Evolutionary conservation across 2,797 vertebrate species (phyloP).

Genomic region (Tinamus major): DNA sequence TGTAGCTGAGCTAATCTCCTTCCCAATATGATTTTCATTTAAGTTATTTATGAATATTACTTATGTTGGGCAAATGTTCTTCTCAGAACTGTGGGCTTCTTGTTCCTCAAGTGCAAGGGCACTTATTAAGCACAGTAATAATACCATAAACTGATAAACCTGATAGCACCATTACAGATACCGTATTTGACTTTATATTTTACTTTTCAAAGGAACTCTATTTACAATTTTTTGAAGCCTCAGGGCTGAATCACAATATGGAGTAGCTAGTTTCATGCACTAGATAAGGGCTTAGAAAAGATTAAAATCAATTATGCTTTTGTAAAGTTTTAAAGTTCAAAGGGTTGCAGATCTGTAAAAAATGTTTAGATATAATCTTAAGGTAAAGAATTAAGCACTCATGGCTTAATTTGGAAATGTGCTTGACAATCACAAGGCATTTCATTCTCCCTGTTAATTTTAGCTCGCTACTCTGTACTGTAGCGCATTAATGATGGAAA

Average conservation of each 20-base stretch:
- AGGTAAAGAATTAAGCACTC: conserved; percentile 28
- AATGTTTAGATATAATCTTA: conserved; percentile 55
- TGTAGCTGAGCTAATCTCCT: neutral
- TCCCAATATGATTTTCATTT: neutral
- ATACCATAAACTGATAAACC: neutral
- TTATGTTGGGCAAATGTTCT: neutral
- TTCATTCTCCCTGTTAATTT: neutral
- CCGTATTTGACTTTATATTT: neutral
- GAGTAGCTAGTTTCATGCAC: neutral
- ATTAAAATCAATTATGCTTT: conserved; percentile 52
- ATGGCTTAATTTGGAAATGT: conserved; percentile 7
- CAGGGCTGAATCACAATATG: conserved; percentile 10
- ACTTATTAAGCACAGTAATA: neutral
- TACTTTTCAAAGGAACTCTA: neutral
- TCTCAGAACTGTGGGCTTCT: neutral
- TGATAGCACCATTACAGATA: neutral
- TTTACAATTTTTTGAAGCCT: conserved; percentile 36
- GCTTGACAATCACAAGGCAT: neutral
- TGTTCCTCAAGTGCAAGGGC: neutral
- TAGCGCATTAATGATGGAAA: neutral
- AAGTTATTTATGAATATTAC: neutral
- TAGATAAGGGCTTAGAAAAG: conserved; percentile 38
- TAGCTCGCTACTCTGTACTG: neutral
- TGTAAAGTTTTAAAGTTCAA: conserved; percentile 52
- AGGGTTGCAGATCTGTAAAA: conserved; percentile 35